phyloP scores from a whole-genome alignment of 2,888 invertebrate genomes.

The Agonopterix alstromeriana region DNA sequence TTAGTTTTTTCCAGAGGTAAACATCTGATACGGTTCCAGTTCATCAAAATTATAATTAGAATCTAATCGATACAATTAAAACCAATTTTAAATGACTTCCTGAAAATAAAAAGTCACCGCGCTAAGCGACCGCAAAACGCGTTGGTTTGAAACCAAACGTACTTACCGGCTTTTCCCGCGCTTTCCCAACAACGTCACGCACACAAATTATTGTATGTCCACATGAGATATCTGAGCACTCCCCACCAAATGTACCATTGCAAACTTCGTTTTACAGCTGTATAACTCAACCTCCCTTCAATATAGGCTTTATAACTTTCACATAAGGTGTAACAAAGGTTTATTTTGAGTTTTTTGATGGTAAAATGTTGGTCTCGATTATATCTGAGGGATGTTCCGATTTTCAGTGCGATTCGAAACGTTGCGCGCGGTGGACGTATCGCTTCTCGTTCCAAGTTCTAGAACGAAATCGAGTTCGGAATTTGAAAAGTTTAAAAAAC shows the following conservation, averaged over 20 bases:
- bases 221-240: conserved; percentile 14
- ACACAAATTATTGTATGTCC: conserved; percentile 35
- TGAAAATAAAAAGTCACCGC: too few species aligned
- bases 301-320: background rate
- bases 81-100: too few species aligned
- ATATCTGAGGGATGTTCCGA: conserved; percentile 13
- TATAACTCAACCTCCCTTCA: conserved; percentile 5
- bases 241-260: conserved; percentile 7
- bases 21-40: too few species aligned
- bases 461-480: conserved; percentile 11
- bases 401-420: conserved; percentile 18
- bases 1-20: too few species aligned
- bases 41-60: too few species aligned
- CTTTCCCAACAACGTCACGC: conserved; percentile 18
- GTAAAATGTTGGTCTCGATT: conserved; percentile 5
- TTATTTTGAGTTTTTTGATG: background rate
- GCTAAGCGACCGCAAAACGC: too few species aligned
- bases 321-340: background rate
- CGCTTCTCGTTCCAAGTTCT: conserved; percentile 5
- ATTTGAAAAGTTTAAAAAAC: conserved; percentile 5
- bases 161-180: conserved; percentile 10
- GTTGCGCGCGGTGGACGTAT: conserved; percentile 11
- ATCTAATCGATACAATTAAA: too few species aligned
- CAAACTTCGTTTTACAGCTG: background rate
- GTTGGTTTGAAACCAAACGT: too few species aligned